Conservation (phyloP, 1,140 invertebrate species). For the Musca vetustissima region DNA sequence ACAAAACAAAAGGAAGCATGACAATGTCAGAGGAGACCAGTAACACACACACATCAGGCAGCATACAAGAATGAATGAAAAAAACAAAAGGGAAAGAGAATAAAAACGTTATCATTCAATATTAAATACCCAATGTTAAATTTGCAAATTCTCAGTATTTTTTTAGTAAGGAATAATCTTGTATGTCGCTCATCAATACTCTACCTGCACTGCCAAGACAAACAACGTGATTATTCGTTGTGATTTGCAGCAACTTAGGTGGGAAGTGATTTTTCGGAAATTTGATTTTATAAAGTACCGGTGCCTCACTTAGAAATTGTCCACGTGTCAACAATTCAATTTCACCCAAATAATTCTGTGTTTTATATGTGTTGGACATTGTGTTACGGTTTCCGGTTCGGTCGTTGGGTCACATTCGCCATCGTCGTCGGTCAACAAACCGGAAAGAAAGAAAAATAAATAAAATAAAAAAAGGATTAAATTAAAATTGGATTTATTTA, state of each 20-base stretch:
- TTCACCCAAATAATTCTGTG: slow-evolving; percentile 51
- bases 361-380: too few relatives aligned
- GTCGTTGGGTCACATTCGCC: too few relatives aligned
- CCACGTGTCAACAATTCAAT: slow-evolving; percentile 50
- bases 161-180: background rate
- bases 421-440: background rate
- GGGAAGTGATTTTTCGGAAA: slow-evolving; percentile 49
- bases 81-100: too few relatives aligned
- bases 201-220: slow-evolving; percentile 43
- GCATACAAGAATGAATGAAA: background rate
- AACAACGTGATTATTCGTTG: slow-evolving; percentile 46
- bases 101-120: too few relatives aligned
- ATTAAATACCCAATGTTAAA: too few relatives aligned
- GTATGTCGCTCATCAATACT: background rate
- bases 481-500: background rate
- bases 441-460: background rate
- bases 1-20: too few relatives aligned
- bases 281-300: slow-evolving; percentile 46
- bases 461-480: slow-evolving; percentile 10
- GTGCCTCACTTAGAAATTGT: slow-evolving; percentile 37
- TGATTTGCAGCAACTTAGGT: slow-evolving; percentile 46
- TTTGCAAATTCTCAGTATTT: background rate
- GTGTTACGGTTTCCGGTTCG: too few relatives aligned
- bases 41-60: too few relatives aligned
- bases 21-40: too few relatives aligned